Evolutionary conservation across 2,888 invertebrate species (phyloP), one percentile per base, ranked within the genome.

Genomic region (Cheilosia vulpina): DNA sequence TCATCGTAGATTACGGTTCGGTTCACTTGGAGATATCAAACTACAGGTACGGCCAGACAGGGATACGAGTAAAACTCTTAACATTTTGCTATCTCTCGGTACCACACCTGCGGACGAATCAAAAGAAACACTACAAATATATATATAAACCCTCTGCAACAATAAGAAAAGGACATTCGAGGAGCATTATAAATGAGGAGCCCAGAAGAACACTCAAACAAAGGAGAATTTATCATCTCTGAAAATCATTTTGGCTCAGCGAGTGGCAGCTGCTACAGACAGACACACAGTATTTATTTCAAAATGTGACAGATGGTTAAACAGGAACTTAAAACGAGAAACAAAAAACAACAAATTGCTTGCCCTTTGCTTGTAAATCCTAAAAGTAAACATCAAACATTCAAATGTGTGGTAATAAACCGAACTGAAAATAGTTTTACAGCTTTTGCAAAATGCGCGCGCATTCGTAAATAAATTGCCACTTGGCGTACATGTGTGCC

Each of bases 221-320:
- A 73, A 78, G 45, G 41, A 58, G 24, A 45, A 62, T 45, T 79
- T 63, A 78, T 79, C 72, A 78, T 83, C 69, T 58, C 17, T 55
- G 53, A 78, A 38, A 78, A 47, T 75, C 34, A 63, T 81, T 80
- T 66, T 38, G 19, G 45, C 63, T 53, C 60, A 57, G 41, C 9
- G 52, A 75, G 62, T 83, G 83, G 73, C 83, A 83, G 77, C 82
- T 78, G 78, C 82, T 66, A 24, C 34, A 34, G 34, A 47, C 34
- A 27, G 13, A 34, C 13, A 17, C 19, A 34, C n/a, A 62, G n/a
- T 63, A n/a, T 17, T 19, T 27, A 45, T 55, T 38, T 19, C 66
- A 68, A 52, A 52, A 53, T 62, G 52, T 78, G 78, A 82, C 82
- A 82, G 82, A 78, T 82, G 82, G 55, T 55, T 66, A 63, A 82